Evolutionary conservation across 2,888 invertebrate species (phyloP), one percentile per base, ranked within the genome.

Genomic region (Lepidonotus clava): DNA sequence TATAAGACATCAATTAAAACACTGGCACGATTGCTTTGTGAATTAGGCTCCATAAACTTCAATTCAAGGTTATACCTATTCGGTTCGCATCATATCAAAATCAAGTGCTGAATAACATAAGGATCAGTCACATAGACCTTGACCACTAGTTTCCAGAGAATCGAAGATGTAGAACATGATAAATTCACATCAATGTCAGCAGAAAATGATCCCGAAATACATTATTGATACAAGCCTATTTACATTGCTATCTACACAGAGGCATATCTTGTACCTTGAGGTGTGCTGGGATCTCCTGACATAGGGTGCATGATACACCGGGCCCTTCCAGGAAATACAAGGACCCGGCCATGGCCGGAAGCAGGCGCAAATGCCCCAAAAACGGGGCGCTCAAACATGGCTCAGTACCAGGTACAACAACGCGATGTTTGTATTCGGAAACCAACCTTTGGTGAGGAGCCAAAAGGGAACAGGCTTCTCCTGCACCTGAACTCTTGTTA

Each of bases 361-460:
- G 71, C 38, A n/a, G 24, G 36, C 71, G 38, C 38, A 36, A 71
- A 71, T 5, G 34, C 11, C 21, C 11, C 21, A 18, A 34, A 38
- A 71, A n/a, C 36, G 21, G 71, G 71, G 1, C 34, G 71, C 38
- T 80, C 41, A 80, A 46, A 80, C 80, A 46, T 80, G 80, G 80
- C 46, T 24, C 41, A 14, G 24, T 46, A 80, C 80, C 80, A 80
- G 80, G 51, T 80, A 80, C 46, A 80, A 80, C 80, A 46, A 11
- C 28, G 21, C 28, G 21, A 46, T 80, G 80, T 80, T 80, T 80
- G 80, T 34, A 80, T 80, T 80, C 46, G 34, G 24, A 41, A 28
- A 46, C 36, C 6, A 40, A 38, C 38, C 76, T 14, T n/a, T 76
- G 76, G 76, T 76, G 76, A 4, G 38, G 14, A 40, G 76, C 76